Evolutionary conservation across 2,797 vertebrate genomes (phyloP), one percentile per base, ranked within the genome.

Genomic region (Pantherophis vulpinus): DNA sequence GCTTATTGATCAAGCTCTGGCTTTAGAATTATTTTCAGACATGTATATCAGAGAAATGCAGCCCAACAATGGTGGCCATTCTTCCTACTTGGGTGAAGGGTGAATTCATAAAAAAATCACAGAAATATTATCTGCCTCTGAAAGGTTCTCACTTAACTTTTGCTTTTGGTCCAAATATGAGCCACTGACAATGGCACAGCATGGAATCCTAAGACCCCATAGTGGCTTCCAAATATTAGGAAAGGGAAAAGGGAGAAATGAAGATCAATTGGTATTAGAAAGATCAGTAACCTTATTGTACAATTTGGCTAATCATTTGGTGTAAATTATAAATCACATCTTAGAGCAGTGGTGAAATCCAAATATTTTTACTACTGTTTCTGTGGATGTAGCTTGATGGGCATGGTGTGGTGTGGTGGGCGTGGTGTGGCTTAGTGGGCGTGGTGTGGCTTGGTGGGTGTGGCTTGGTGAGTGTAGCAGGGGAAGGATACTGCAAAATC

Each of bases 151-250:
- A 42, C 55, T 20, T 88, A n/a, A 59, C n/a, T 14, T 88, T 74
- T 88, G 5, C 63, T 63, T 92, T 74, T 25, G 37, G n/a, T 87
- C 47, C n/a, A 66, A 91, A 54, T 61, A 23, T 54, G n/a, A 61
- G 79, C 29, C 20, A 47, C 42, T 14, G 27, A 3, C 1, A 20
- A 63, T 5, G 51, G 0, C 66, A 14, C 2, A 0, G 37, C n/a
- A 88, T 2, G 29, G 42, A 0, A 5, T 27, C 29, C 0, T 7
- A 0, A 0, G 2, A 88, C 92, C n/a, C 25, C 86, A 63, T n/a
- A 18, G 20, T 8, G 5, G 8, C 61, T n/a, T 37, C 58, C 16
- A 37, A 91, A 74, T 56, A 66, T 5, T 54, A 51, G 8, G n/a
- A 18, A 18, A 11, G 51, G n/a, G 14, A 70, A 5, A 32, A 70